Percentiles rank a stretch among this genome's conserved stretches.
phyloP scores from a whole-genome alignment of 1,140 invertebrate species.

The Drosophila auraria region DNA sequence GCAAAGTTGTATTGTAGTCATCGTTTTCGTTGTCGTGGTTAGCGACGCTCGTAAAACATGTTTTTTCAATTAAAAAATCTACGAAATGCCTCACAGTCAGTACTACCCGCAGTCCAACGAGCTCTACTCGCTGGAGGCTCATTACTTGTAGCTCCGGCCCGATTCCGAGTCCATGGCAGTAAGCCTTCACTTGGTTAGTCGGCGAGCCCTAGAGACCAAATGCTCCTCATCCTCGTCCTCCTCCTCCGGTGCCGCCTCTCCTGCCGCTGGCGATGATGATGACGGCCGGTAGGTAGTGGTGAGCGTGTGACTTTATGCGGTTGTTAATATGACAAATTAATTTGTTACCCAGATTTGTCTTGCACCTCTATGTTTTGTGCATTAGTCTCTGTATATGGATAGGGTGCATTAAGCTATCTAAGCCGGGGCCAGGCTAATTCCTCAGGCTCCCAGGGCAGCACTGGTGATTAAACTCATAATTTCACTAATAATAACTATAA shows the following conservation, averaged over 20 bases:
- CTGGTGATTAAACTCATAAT: neutral
- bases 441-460: slow-evolving; percentile 1
- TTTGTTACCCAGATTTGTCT: slow-evolving; percentile 76
- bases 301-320: slow-evolving; percentile 80
- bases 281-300: slow-evolving; percentile 46
- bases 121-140: slow-evolving; percentile 43
- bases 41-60: slow-evolving; percentile 81
- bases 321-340: slow-evolving; percentile 84
- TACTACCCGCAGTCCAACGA: slow-evolving; percentile 46
- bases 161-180: slow-evolving; percentile 32
- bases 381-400: slow-evolving; percentile 57
- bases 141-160: slow-evolving; percentile 46
- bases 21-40: slow-evolving; percentile 73
- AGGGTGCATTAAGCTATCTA: slow-evolving; percentile 47
- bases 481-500: neutral
- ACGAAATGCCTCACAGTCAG: slow-evolving; percentile 69
- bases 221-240: slow-evolving; percentile 33
- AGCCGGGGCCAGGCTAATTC: slow-evolving; percentile 17
- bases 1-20: slow-evolving; percentile 40
- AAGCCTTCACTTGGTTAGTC: slow-evolving; percentile 63
- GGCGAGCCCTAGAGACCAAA: slow-evolving; percentile 35
- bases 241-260: slow-evolving; percentile 8
- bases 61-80: slow-evolving; percentile 84
- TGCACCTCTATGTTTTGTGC: slow-evolving; percentile 42
- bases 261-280: slow-evolving; percentile 43